Base-by-base conservation (phyloP, 2,113 vertebrate species). In the Microcebus ravelobensis region DNA sequence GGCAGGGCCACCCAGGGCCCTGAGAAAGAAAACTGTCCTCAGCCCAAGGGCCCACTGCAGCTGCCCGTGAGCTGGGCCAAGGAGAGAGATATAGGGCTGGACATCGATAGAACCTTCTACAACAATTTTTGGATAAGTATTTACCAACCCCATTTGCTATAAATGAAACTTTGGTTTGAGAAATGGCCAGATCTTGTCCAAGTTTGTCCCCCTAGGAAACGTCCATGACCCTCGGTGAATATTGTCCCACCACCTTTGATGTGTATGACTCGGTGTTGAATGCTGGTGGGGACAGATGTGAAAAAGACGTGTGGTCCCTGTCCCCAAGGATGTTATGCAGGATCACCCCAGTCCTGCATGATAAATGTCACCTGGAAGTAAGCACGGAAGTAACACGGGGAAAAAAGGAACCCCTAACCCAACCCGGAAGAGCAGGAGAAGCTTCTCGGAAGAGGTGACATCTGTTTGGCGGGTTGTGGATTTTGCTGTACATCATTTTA, bases 11-110 rank as follows among this genome's bases (percentile, higher is more conserved):
- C 29, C 13, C 17, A 1, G 6, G 31, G 11, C 57, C 65, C 45
- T 9, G 39, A 31, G 57, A 31, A 14, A 45, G 36, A 59, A 50
- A 29, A 42, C 0, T 0, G 1, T 17, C 34, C n/a, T 25, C 7
- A 1, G 63, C 31, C 9, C 9, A 27, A 18, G 2, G 0, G 48
- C 0, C 45, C 11, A 3, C 13, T 9, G 9, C 39, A 31, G 57
- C 29, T 2, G 1, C 70, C n/a, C 42, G 63, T 8, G 57, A 36
- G 5, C 68, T 5, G 8, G 9, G 63, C 36, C 0, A 4, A 12
- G 27, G 36, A 21, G 42, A 21, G 11, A 1, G 42, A 21, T 14
- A 1, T 0, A 4, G 31, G n/a, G 9, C 42, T 5, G 1, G 12
- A 9, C 20, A 3, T 11, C 55, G 1, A 34, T 5, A 15, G 61